These are phyloP conservation scores for Hanleya hanleyi DNA, from an alignment of 2,888 invertebrate genomes.

Conservation along the genomic window DNA sequence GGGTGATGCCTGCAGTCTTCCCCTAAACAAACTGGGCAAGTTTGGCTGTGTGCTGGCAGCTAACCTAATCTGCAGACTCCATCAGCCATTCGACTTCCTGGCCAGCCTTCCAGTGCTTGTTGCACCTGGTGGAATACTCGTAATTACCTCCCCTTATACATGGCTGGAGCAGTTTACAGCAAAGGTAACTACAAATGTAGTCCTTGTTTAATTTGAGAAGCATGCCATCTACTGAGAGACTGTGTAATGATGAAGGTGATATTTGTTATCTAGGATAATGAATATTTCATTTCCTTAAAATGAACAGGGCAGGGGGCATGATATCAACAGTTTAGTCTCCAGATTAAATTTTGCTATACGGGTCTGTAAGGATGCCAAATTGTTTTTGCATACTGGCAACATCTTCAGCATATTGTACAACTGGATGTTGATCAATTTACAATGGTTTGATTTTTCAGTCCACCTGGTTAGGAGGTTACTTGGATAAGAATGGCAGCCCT, in stretches of 20 bases:
- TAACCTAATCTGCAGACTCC: slow-evolving; percentile 69
- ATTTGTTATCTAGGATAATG: too few species aligned
- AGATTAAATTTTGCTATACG: not conserved
- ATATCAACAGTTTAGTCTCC: too few species aligned
- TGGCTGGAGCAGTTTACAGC: slow-evolving; percentile 68
- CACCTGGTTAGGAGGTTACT: slow-evolving; percentile 67
- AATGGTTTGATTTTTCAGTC: slow-evolving; percentile 39
- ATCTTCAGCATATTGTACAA: not conserved
- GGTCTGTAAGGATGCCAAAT: not conserved
- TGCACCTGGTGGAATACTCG: slow-evolving; percentile 65
- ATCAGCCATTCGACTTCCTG: slow-evolving; percentile 65
- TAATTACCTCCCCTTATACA: slow-evolving; percentile 71
- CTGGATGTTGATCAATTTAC: not conserved
- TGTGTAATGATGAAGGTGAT: too few species aligned
- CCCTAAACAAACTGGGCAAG: slow-evolving; percentile 60
- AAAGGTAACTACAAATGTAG: too few species aligned
- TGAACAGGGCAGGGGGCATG: too few species aligned
- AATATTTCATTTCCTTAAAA: too few species aligned
- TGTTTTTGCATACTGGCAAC: not conserved
- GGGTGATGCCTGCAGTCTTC: slow-evolving; percentile 71
- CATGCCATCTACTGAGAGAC: too few species aligned
- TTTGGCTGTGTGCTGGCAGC: slow-evolving; percentile 71
- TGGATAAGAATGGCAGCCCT: slow-evolving; percentile 46
- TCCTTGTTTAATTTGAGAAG: too few species aligned
- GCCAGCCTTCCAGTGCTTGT: slow-evolving; percentile 56